Base-by-base conservation (phyloP, 2,113 vertebrate species). In the Sprattus sprattus region DNA sequence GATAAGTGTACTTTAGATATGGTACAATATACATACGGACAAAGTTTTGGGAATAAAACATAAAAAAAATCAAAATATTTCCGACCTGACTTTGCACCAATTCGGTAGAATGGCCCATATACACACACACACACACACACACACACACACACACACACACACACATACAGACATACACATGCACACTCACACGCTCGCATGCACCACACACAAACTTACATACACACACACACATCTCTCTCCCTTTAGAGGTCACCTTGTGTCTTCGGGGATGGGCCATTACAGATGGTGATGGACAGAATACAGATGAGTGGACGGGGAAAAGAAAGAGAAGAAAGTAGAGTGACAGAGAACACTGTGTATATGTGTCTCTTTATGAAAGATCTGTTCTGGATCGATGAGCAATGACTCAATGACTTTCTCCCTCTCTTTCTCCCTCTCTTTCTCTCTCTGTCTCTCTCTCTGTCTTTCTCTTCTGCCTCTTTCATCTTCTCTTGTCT, bases 351-450 rank as follows among this genome's bases (percentile, higher is more conserved):
- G 64, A 32, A 71, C n/a, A 71, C 28, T 32, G n/a, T 28, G 64
- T 71, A 32, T 71, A 32, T 71, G 64, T 32, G 20, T 67, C 22
- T 67, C 60, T n/a, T 67, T 28, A n/a, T 9, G 64, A 71, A 28
- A 71, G 64, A 32, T 71, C 54, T 60, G 54, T 60, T 60, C 18
- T 60, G 54, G 18, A 22, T 60, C 54, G 54, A 60, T 22, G 54
- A 60, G 22, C 54, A 20, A 22, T 60, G 20, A 20, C 84, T 90
- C 4, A 91, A 88, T 83, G 84, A 0, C 0, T 45, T 85, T 39
- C 88, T 90, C 83, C 89, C 52, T 50, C 81, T 45, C 28, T 81
- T 83, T 75, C 28, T 57, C 18, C 75, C 13, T 11, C 18, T 8
- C 0, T 32, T 4, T 25, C 83, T 84, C 20, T 45, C 6, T 81